phyloP scores from a whole-genome alignment of 2,797 vertebrate species.

The Sardinella longiceps region DNA sequence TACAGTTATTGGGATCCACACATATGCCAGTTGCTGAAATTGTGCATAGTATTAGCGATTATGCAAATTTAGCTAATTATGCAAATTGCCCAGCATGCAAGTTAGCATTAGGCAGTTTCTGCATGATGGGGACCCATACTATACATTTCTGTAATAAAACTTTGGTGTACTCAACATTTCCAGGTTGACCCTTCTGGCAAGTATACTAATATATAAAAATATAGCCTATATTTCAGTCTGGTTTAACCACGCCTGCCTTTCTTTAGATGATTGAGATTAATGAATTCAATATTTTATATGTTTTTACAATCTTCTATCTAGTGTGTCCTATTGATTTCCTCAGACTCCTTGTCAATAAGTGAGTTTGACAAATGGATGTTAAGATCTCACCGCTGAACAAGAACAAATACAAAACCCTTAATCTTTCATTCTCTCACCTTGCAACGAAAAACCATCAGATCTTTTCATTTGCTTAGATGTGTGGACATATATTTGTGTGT shows the following conservation, averaged over 20 bases:
- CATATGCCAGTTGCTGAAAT: too few species aligned
- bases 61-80: too few species aligned
- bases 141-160: too few species aligned
- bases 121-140: too few species aligned
- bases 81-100: too few species aligned
- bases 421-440: constrained; percentile 3
- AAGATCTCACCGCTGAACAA: constrained; percentile 7
- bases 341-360: not conserved
- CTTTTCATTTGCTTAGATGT: not conserved
- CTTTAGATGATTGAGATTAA: constrained; percentile 15
- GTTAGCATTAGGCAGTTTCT: too few species aligned
- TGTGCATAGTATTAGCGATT: too few species aligned
- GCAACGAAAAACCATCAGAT: constrained; percentile 2
- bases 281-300: constrained; percentile 20
- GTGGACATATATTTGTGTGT: constrained; percentile 47
- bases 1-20: too few species aligned
- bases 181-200: too few species aligned
- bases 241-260: not conserved
- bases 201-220: too few species aligned
- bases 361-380: constrained; percentile 20
- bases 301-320: constrained; percentile 3
- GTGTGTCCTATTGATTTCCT: not conserved
- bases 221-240: not conserved
- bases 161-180: too few species aligned
- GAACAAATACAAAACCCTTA: not conserved